Conservation (phyloP, 2,888 invertebrate species). For the Drosophila siamana region DNA sequence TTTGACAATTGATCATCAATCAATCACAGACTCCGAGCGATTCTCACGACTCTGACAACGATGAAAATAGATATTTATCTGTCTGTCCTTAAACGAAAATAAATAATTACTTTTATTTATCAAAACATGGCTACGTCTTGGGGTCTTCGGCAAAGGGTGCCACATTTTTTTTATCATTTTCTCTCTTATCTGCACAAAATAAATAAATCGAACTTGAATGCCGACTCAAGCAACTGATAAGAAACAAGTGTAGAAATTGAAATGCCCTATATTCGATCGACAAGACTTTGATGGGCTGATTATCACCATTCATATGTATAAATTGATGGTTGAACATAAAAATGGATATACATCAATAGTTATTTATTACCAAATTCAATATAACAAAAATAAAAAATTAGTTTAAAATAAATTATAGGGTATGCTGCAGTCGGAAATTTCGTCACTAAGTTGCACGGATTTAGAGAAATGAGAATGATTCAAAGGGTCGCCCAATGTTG, state of each 20-base stretch:
- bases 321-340: not conserved
- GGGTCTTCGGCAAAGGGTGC: not conserved
- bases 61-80: not conserved
- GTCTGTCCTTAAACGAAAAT: not conserved
- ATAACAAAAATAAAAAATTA: not conserved
- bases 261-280: not conserved
- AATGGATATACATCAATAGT: not conserved
- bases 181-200: constrained; percentile 1
- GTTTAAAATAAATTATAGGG: not conserved
- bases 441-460: not conserved
- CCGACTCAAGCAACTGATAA: constrained; percentile 8
- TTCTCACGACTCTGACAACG: not conserved
- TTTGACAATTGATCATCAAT: not conserved
- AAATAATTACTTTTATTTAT: constrained; percentile 1
- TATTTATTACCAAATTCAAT: not conserved
- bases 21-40: not conserved
- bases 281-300: no score
- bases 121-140: not conserved
- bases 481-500: constrained; percentile 5
- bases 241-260: not conserved
- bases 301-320: no score
- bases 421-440: not conserved
- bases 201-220: constrained; percentile 6
- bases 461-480: not conserved
- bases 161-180: not conserved